A percentile compares a stretch with the other conserved stretches of the same genome.
Evolutionary conservation across 2,888 invertebrate species (phyloP).

Genomic region (Panopea generosa): DNA sequence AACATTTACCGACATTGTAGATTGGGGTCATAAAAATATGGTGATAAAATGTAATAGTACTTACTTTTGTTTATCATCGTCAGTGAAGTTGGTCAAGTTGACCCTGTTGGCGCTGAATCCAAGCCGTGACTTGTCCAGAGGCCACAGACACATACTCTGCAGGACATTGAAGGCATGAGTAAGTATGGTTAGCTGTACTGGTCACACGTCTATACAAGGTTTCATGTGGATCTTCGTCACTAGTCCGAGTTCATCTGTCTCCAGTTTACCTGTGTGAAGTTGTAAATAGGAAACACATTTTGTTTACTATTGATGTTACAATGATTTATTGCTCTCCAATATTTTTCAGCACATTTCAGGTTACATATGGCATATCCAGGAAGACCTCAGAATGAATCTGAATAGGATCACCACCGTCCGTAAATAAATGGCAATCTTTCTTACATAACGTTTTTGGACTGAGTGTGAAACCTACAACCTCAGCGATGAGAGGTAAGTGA

Average conservation of each 20-base stretch:
- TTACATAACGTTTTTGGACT: no score
- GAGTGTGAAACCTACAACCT: no score
- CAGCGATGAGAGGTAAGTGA: no score
- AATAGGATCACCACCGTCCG: no score
- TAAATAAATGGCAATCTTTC: no score
- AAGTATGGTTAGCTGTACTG: slow-evolving; percentile 51
- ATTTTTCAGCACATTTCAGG: no score
- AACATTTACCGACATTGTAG: neutral
- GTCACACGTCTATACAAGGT: slow-evolving; percentile 56
- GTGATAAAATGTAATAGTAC: neutral
- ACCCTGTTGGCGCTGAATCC: slow-evolving; percentile 62
- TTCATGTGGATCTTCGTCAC: slow-evolving; percentile 54
- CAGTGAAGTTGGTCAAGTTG: slow-evolving; percentile 66
- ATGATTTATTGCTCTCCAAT: no score
- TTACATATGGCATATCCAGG: no score
- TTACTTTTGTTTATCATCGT: slow-evolving; percentile 67
- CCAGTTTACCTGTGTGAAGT: slow-evolving; percentile 60
- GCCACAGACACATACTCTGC: slow-evolving; percentile 66
- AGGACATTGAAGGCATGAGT: slow-evolving; percentile 46
- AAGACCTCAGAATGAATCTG: no score
- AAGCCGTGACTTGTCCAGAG: slow-evolving; percentile 63
- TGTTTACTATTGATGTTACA: no score
- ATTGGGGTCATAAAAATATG: no score
- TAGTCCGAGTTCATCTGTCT: slow-evolving; percentile 55
- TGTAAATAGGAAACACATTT: no score